Percentiles rank a stretch among this genome's conserved stretches.
These are phyloP conservation scores for Nematolebias whitei DNA, from an alignment of 2,113 vertebrate genomes.

Conservation along the genomic window DNA sequence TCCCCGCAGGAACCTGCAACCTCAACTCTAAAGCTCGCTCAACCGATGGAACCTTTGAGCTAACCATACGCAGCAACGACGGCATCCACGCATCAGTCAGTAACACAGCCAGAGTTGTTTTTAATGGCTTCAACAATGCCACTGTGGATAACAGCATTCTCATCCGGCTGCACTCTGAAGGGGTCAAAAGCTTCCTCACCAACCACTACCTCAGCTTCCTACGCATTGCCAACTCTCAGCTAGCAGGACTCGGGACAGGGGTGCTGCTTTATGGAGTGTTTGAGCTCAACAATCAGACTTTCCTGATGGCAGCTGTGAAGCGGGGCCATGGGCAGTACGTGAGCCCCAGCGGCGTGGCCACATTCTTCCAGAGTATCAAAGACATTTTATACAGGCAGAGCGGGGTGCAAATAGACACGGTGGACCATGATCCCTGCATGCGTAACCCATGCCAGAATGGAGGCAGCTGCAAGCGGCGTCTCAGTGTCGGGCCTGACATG, in stretches of 20 bases:
- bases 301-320: slow-evolving; percentile 89
- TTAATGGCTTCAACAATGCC: slow-evolving; percentile 86
- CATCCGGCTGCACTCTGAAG: slow-evolving; percentile 84
- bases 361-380: slow-evolving; percentile 97
- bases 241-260: slow-evolving; percentile 89
- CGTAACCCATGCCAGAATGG: slow-evolving; percentile 92
- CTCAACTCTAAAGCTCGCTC: slow-evolving; percentile 88
- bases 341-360: slow-evolving; percentile 90
- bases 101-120: slow-evolving; percentile 87
- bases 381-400: slow-evolving; percentile 91
- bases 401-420: slow-evolving; percentile 89
- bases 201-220: slow-evolving; percentile 94
- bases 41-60: slow-evolving; percentile 90
- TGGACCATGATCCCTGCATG: slow-evolving; percentile 92
- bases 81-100: slow-evolving; percentile 88
- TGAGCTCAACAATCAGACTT: slow-evolving; percentile 89
- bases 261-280: slow-evolving; percentile 89
- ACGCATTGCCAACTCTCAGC: slow-evolving; percentile 89
- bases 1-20: slow-evolving; percentile 87
- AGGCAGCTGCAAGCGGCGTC: slow-evolving; percentile 88
- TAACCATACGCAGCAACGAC: slow-evolving; percentile 87
- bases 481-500: slow-evolving; percentile 82
- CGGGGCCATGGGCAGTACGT: slow-evolving; percentile 88
- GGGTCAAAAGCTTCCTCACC: slow-evolving; percentile 85
- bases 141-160: slow-evolving; percentile 96